Conservation (phyloP, 2,888 invertebrate genomes). For the Chloromyia formosa region DNA sequence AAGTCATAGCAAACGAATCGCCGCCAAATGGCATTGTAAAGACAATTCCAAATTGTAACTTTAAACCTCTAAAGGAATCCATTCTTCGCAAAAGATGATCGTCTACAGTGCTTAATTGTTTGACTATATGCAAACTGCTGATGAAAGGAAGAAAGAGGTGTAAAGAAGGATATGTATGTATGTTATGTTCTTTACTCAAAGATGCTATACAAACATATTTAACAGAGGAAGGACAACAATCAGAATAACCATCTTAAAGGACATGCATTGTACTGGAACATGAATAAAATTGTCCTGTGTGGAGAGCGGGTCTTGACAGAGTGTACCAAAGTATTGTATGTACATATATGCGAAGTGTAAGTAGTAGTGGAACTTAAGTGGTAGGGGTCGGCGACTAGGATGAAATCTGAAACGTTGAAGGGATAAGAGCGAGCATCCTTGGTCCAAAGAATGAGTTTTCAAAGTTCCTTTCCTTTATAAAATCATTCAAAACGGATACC, state of each 20-base stretch:
- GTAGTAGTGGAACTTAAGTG: conserved; percentile 24
- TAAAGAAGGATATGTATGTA: neutral
- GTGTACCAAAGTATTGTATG: conserved; percentile 25
- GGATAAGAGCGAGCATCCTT: conserved; percentile 29
- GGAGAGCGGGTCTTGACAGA: conserved; percentile 25
- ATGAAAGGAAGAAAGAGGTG: conserved; percentile 23
- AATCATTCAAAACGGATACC: conserved; percentile 49
- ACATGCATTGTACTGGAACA: conserved; percentile 43
- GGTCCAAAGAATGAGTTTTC: conserved; percentile 38
- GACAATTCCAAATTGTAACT: conserved; percentile 59
- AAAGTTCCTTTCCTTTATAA: conserved; percentile 46
- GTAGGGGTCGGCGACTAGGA: conserved; percentile 36
- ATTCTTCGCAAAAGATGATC: neutral
- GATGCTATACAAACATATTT: conserved; percentile 26
- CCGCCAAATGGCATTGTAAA: conserved; percentile 7
- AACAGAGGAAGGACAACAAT: conserved; percentile 49
- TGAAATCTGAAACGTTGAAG: conserved; percentile 32
- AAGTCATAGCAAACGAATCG: neutral
- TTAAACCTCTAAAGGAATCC: conserved; percentile 55
- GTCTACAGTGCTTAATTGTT: conserved; percentile 26
- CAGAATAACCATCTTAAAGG: conserved; percentile 49
- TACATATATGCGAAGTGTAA: conserved; percentile 3
- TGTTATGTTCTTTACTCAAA: neutral
- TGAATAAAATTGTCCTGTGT: conserved; percentile 37
- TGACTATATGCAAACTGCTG: neutral